Conservation (phyloP, 2,797 vertebrate species). For the Momotus momota region DNA sequence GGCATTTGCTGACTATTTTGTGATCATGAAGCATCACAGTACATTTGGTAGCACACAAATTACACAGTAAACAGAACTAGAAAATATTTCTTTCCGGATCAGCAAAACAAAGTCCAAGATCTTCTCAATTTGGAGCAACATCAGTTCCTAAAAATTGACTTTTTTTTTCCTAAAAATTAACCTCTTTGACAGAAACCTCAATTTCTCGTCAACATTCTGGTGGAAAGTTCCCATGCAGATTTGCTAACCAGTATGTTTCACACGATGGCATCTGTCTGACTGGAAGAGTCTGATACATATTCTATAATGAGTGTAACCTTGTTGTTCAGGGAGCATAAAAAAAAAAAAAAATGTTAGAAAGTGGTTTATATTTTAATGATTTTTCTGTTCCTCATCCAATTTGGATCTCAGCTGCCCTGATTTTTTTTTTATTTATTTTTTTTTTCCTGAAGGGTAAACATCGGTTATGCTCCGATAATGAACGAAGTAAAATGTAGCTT, state of each 20-base stretch:
- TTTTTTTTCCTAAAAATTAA: not conserved
- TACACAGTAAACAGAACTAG: not conserved
- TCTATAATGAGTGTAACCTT: not conserved
- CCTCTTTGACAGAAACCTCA: not conserved
- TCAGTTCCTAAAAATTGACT: not conserved
- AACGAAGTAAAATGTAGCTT: not conserved
- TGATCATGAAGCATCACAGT: not conserved
- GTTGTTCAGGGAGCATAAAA: not conserved
- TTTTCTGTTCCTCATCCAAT: slow-evolving; percentile 24
- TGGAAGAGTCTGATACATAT: not conserved
- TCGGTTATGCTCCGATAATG: not conserved
- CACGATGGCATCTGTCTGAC: not conserved
- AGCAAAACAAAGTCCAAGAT: not conserved
- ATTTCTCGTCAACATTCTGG: not conserved
- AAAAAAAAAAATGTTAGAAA: not conserved
- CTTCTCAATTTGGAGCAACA: not conserved
- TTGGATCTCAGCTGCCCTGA: not conserved
- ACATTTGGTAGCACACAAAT: not conserved
- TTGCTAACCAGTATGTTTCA: slow-evolving; percentile 19
- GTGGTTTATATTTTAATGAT: not conserved
- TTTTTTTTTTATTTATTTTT: not conserved
- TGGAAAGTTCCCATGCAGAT: not conserved
- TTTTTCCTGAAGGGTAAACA: not conserved
- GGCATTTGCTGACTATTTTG: not conserved
- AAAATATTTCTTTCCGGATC: not conserved